Percentiles rank a stretch among this genome's conserved stretches.
These are phyloP conservation scores for Drosophila seguyi DNA, from an alignment of 1,140 invertebrate genomes.

Conservation along the genomic window DNA sequence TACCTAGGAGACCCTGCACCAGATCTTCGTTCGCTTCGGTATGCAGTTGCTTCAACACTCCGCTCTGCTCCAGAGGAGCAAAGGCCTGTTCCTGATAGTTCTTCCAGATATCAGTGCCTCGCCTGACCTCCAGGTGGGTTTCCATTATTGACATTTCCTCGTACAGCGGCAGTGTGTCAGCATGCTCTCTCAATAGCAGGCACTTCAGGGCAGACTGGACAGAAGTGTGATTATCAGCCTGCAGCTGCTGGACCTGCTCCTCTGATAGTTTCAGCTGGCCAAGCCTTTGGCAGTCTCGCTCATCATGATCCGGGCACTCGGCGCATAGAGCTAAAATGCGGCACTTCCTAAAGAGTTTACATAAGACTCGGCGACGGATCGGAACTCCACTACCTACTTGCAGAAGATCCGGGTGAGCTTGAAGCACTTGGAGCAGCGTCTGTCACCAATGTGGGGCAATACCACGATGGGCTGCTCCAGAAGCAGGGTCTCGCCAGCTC, in stretches of 20 bases:
- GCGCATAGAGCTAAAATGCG: slow-evolving; percentile 89
- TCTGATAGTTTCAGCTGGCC: slow-evolving; percentile 21
- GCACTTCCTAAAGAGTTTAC: slow-evolving; percentile 85
- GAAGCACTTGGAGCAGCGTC: slow-evolving; percentile 78
- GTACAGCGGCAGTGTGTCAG: slow-evolving; percentile 87
- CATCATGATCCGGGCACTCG: slow-evolving; percentile 87
- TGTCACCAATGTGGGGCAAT: slow-evolving; percentile 87
- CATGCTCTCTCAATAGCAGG: slow-evolving; percentile 87
- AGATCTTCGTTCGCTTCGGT: slow-evolving; percentile 84
- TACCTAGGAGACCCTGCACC: slow-evolving; percentile 88
- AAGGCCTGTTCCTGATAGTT: slow-evolving; percentile 87
- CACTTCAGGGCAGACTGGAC: slow-evolving; percentile 56
- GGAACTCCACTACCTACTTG: slow-evolving; percentile 77
- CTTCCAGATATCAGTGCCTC: slow-evolving; percentile 87
- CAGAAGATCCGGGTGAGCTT: slow-evolving; percentile 59
- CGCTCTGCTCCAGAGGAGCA: slow-evolving; percentile 67
- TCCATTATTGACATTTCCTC: slow-evolving; percentile 87
- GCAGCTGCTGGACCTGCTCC: slow-evolving; percentile 52
- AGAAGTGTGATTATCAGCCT: slow-evolving; percentile 38
- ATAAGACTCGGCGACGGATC: not conserved
- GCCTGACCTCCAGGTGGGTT: slow-evolving; percentile 87
- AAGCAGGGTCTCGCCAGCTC: slow-evolving; percentile 89
- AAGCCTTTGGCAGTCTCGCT: slow-evolving; percentile 61
- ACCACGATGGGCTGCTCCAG: slow-evolving; percentile 90
- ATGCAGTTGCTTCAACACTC: slow-evolving; percentile 66